Base-by-base conservation (phyloP, 2,888 invertebrate genomes). In the Ophion ellenae region DNA sequence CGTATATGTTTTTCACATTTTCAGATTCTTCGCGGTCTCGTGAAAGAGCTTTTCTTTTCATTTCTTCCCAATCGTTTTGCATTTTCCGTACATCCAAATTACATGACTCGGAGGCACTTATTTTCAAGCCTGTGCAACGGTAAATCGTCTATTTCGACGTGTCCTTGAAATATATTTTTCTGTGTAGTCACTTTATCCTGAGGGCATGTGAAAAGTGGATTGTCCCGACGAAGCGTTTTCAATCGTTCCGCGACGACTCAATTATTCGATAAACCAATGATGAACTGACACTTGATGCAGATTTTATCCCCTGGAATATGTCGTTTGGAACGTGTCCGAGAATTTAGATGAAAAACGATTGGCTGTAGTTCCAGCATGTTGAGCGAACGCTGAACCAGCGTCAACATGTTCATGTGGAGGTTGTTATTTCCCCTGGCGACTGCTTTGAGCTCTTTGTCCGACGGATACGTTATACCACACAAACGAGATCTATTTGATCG, bases 401-500 rank as follows among this genome's bases (percentile, higher is more conserved):
- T 73, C 73, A 73, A 73, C 59, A 59, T 59, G 36, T 59, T 59
- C 2, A n/a, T 20, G 57, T n/a, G 32, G 36, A 28, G 53, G 32
- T 53, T 70, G 17, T 9, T 20, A 73, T 73, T 61, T 40, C 24
- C 47, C 28, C 20, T n/a, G 24, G n/a, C 63, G 17, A 17, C 28
- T 6, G 40, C 24, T 75, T 75, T 64, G 63, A 63, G 11, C 36
- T 74, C 36, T 40, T 40, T 40, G 20, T 74, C 61, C 61, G 40
- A 20, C 20, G 20, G 7, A n/a, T 32, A 40, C 63, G 61, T 47
- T 45, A 24, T 10, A 24, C 57, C 36, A 17, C n/a, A 40, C 59
- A 14, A 40, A 40, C 73, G 11, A 32, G 47, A 53, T 32, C 5
- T 17, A 36, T 59, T 32, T 53, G 28, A 70, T 70, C 10, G 59